Evolutionary conservation across 2,113 vertebrate species (phyloP).

Genomic region (Carettochelys insculpta): DNA sequence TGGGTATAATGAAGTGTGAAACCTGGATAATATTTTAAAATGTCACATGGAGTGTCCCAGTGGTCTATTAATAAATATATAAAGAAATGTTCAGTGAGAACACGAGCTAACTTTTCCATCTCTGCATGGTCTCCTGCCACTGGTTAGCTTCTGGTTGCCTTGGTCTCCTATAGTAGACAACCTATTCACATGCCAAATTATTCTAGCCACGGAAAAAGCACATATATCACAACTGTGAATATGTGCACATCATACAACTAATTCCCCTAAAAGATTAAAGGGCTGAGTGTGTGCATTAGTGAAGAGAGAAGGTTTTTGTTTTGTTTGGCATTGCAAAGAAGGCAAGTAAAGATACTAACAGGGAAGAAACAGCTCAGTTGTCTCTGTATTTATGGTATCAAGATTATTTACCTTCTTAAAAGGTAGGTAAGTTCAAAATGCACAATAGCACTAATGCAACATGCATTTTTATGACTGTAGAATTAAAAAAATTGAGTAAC

Average conservation of each 20-base stretch:
- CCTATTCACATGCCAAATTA: background rate
- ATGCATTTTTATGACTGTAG: background rate
- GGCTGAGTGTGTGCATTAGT: background rate
- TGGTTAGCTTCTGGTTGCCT: background rate
- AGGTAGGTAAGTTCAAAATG: background rate
- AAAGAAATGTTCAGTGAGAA: background rate
- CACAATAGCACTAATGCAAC: background rate
- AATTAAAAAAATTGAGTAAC: background rate
- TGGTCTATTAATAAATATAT: fast-evolving
- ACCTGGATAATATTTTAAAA: background rate
- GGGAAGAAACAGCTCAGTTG: background rate
- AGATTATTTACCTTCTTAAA: background rate
- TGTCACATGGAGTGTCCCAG: fast-evolving
- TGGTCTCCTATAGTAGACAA: fast-evolving
- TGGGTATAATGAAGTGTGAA: background rate
- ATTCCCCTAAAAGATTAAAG: background rate
- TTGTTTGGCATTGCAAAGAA: background rate
- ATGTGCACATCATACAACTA: background rate
- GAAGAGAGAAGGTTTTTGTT: background rate
- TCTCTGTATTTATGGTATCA: background rate
- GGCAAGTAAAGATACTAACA: background rate
- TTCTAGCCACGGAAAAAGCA: background rate
- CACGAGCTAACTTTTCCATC: background rate
- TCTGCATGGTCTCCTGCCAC: background rate
- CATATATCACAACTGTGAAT: background rate